phyloP scores from a whole-genome alignment of 2,113 vertebrate genomes.

The Rhinolophus ferrumequinum region DNA sequence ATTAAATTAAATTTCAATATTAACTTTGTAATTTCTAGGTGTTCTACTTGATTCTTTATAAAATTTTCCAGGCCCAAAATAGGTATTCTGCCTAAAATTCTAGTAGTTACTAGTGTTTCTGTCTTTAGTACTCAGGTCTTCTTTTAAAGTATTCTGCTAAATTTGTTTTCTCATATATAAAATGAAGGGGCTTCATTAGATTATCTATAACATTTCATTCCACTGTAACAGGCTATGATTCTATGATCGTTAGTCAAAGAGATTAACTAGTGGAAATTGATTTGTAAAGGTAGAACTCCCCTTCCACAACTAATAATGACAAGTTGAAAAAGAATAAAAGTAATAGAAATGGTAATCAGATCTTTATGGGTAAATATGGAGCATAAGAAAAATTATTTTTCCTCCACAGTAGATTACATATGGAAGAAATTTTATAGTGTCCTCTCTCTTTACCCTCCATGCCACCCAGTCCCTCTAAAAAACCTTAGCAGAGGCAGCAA shows the following conservation, averaged over 20 bases:
- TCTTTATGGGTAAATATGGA: background rate
- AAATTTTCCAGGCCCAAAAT: background rate
- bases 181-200: background rate
- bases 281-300: background rate
- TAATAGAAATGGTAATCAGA: background rate
- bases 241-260: background rate
- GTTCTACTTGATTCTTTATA: background rate
- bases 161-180: background rate
- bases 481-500: background rate
- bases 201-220: background rate
- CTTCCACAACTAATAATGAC: background rate
- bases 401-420: background rate
- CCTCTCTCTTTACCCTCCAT: background rate
- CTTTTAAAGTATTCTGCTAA: background rate
- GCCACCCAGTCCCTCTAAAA: background rate
- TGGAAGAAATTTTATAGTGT: background rate
- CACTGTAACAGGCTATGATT: background rate
- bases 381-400: background rate
- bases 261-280: background rate
- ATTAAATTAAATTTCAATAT: slow-evolving; percentile 3
- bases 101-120: background rate
- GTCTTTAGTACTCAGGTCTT: background rate
- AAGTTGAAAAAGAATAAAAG: slow-evolving; percentile 3
- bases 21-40: background rate
- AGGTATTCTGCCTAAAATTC: background rate